Evolutionary conservation across 2,888 invertebrate genomes (phyloP), one percentile per base, ranked within the genome.

Genomic region (Cepaea hortensis): DNA sequence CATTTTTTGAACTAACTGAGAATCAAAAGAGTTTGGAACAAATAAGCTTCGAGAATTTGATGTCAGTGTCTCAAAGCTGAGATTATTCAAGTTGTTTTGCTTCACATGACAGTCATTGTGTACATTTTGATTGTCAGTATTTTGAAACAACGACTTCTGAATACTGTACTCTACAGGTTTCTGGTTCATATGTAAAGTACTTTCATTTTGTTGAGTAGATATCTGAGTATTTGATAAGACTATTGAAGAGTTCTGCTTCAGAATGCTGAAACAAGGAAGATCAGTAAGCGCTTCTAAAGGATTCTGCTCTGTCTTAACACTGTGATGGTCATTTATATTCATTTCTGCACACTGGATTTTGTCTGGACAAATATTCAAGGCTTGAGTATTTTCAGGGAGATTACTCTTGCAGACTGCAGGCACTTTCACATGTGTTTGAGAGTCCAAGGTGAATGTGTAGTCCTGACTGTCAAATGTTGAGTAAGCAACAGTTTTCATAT

Each of bases 61-160:
- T 50, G 73, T 50, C 50, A 50, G 11, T 5, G 55, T 18, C 55
- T 23, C n/a, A 73, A 23, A 82, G 70, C 50, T 82, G 15, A 82
- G 82, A 73, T 82, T 82, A 72, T 82, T 82, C 23, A 70, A 20
- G 13, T 62, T 79, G 46, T 18, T 79, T 62, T 79, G 62, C 62
- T 62, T 79, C 79, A 35, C 62, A 62, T 13, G 35, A 35, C 13
- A 35, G 11, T 62, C 79, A 62, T 13, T 79, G 7, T 65, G 79
- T 6, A 79, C 23, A 35, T 23, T 9, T 61, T n/a, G 77, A n/a
- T n/a, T 20, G 18, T 77, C 5, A 5, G 23, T 73, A 73, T 23
- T 23, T 73, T n/a, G 35, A 6, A 73, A 73, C 3, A 13, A n/a
- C 1, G 35, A 13, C 13, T n/a, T 73, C n/a, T 35, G 73, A 55